phyloP scores from a whole-genome alignment of 2,113 vertebrate species.

The Pycnonotus jocosus region DNA sequence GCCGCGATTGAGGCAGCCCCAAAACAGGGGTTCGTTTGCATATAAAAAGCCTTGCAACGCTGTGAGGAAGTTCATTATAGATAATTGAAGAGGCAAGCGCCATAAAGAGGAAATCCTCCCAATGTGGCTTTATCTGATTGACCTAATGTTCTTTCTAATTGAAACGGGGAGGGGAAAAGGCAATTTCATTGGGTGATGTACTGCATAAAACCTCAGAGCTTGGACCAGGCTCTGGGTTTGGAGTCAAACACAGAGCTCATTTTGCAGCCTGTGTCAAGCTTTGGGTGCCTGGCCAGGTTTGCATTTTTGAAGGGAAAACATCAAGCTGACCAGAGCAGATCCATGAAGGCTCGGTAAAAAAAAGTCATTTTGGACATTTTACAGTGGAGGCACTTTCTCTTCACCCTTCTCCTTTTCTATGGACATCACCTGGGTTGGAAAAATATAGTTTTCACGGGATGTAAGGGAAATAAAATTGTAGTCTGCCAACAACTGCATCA shows the following conservation, averaged over 20 bases:
- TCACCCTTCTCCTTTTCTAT: neutral
- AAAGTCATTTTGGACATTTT: neutral
- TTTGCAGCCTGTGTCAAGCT: neutral
- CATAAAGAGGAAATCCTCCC: constrained; percentile 73
- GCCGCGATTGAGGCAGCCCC: constrained; percentile 77
- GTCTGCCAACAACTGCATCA: neutral
- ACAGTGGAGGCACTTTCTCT: neutral
- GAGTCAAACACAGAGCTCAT: neutral
- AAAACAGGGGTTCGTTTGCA: constrained; percentile 82
- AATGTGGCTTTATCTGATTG: constrained; percentile 70
- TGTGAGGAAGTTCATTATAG: constrained; percentile 91
- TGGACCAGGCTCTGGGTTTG: neutral
- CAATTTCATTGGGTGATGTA: constrained; percentile 57
- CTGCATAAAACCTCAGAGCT: constrained; percentile 20
- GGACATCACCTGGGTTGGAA: neutral
- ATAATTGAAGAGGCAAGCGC: constrained; percentile 84
- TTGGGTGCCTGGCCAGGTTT: neutral
- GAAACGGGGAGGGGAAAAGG: constrained; percentile 65
- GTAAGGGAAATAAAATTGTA: neutral
- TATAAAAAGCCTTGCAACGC: constrained; percentile 78
- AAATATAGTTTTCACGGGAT: neutral
- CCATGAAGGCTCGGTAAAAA: neutral
- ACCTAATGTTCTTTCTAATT: constrained; percentile 75
- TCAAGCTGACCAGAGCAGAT: neutral
- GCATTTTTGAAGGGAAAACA: neutral